Percentiles rank a stretch among this genome's conserved stretches.
phyloP scores from a whole-genome alignment of 37 sponge, comb jelly and placozoan genomes.

The Lycopodina hypogea region DNA sequence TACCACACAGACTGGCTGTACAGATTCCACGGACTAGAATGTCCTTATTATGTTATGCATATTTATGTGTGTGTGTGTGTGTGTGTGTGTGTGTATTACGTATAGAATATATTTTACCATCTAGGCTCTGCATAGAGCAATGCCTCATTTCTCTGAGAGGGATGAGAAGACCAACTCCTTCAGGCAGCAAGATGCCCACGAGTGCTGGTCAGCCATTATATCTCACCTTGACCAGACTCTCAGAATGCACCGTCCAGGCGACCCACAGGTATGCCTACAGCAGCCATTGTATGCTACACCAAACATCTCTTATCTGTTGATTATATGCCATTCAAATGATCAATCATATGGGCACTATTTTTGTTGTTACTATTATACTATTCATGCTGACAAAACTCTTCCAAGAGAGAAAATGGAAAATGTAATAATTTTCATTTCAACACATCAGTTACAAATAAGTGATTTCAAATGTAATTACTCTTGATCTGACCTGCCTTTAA shows the following conservation, averaged over 20 bases:
- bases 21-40: no score
- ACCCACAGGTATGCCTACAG: conserved; percentile 6
- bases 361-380: neutral
- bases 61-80: no score
- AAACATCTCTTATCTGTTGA: neutral
- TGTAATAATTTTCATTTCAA: no score
- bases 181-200: conserved; percentile 98
- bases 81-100: no score
- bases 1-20: no score
- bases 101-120: neutral
- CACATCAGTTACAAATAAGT: no score
- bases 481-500: no score
- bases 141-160: conserved; percentile 87
- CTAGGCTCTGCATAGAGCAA: conserved; percentile 69
- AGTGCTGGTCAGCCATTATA: conserved; percentile 85
- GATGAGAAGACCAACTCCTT: conserved; percentile 76
- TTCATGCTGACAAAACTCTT: no score
- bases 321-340: neutral
- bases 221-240: conserved; percentile 34
- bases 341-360: neutral
- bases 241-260: neutral
- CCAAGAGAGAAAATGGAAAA: no score
- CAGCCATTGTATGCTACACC: neutral
- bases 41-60: no score
- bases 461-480: no score